phyloP scores from a whole-genome alignment of 2,797 vertebrate species.

The Uromys caudimaculatus region DNA sequence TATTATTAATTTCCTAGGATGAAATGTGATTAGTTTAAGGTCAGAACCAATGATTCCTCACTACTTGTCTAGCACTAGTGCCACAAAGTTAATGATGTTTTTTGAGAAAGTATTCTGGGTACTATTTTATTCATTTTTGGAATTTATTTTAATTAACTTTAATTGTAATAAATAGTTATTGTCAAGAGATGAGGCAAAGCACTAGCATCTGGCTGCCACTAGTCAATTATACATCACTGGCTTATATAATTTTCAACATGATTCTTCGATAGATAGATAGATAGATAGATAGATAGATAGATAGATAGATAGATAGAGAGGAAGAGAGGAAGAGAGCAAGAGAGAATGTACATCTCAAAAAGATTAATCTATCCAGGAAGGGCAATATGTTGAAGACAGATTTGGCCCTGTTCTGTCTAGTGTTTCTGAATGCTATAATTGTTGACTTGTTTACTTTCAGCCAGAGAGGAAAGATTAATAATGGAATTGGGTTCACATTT shows the following conservation, averaged over 20 bases:
- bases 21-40: not conserved
- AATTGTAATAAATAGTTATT: not conserved
- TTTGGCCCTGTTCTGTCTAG: not conserved
- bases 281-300: too few relatives aligned
- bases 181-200: not conserved
- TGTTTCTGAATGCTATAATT: not conserved
- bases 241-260: not conserved
- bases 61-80: not conserved
- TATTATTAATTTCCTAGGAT: not conserved
- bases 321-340: too few relatives aligned
- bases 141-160: constrained; percentile 40
- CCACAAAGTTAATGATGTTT: not conserved
- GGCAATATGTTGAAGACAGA: too few relatives aligned
- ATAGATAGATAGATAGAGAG: too few relatives aligned
- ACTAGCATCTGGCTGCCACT: not conserved
- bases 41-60: not conserved
- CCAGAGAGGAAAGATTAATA: not conserved
- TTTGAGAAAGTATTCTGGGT: not conserved
- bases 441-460: not conserved
- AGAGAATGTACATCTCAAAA: not conserved
- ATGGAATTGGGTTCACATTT: not conserved
- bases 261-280: too few relatives aligned
- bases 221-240: not conserved
- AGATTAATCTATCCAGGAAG: not conserved
- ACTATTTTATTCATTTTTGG: not conserved